Conservation (phyloP, 2,113 vertebrate species). For the Pterophyllum scalare region DNA sequence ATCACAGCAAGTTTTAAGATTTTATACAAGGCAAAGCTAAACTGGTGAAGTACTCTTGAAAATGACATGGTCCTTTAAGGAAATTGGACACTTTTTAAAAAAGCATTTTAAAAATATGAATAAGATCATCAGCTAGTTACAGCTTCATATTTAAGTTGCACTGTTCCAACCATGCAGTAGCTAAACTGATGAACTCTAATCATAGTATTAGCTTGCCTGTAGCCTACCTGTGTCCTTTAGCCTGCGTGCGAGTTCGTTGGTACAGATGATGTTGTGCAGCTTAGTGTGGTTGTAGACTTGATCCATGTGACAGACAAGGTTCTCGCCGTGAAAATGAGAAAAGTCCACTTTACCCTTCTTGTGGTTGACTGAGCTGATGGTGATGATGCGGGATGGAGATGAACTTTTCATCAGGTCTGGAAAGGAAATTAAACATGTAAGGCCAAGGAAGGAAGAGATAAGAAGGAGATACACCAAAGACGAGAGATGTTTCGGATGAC, state of each 20-base stretch:
- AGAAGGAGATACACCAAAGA: neutral
- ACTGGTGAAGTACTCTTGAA: too few species aligned
- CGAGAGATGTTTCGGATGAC: neutral
- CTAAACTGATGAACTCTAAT: neutral
- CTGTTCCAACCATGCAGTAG: neutral
- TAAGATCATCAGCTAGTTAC: neutral
- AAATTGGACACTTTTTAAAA: too few species aligned
- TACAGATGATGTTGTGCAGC: slow-evolving; percentile 88
- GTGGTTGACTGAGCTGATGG: slow-evolving; percentile 84
- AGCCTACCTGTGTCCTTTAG: slow-evolving; percentile 83
- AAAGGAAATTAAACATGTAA: neutral
- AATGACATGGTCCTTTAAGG: too few species aligned
- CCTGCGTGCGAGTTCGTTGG: slow-evolving; percentile 81
- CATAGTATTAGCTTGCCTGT: neutral
- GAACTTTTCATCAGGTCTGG: slow-evolving; percentile 85
- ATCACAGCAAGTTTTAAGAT: too few species aligned
- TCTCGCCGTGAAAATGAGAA: slow-evolving; percentile 79
- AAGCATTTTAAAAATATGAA: neutral
- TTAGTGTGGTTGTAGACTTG: slow-evolving; percentile 84
- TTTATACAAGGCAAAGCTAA: too few species aligned
- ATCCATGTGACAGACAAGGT: rapidly evolving
- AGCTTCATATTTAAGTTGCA: neutral
- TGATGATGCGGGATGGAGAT: slow-evolving; percentile 83
- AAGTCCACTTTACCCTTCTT: slow-evolving; percentile 73
- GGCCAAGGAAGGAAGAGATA: neutral